Evolutionary conservation across 2,888 invertebrate genomes (phyloP).

Genomic region (Pollenia amentaria): DNA sequence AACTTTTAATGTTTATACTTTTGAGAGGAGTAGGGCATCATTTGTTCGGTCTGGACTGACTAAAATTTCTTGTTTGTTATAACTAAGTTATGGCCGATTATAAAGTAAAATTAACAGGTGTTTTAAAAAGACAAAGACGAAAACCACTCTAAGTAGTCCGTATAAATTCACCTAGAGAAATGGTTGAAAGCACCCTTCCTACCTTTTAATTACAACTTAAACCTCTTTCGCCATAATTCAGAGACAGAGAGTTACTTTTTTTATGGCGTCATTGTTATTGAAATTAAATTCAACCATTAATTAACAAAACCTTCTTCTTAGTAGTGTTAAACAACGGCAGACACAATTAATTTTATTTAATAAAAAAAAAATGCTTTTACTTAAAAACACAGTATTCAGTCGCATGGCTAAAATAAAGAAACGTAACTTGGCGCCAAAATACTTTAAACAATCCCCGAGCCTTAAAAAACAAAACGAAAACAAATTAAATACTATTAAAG

Average conservation of each 20-base stretch:
- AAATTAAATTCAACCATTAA: constrained; percentile 53
- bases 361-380: constrained; percentile 23
- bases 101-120: too few relatives aligned
- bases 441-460: neutral
- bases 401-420: neutral
- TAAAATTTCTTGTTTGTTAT: too few relatives aligned
- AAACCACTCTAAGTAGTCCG: too few relatives aligned
- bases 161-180: neutral
- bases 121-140: too few relatives aligned
- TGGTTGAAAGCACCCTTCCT: neutral
- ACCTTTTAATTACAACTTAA: constrained; percentile 14
- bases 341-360: neutral
- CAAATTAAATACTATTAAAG: too few relatives aligned
- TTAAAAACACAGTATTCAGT: neutral
- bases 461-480: neutral
- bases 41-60: too few relatives aligned
- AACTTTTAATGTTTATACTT: too few relatives aligned
- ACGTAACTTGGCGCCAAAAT: constrained; percentile 54
- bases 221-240: constrained; percentile 15
- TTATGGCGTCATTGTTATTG: constrained; percentile 51
- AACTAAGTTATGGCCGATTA: too few relatives aligned
- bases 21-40: too few relatives aligned
- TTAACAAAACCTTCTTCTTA: constrained; percentile 38
- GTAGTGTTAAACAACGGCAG: constrained; percentile 26
- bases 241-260: constrained; percentile 33